These are phyloP conservation scores for Pseudoips prasinana DNA, from an alignment of 2,888 invertebrate genomes.

Conservation along the genomic window DNA sequence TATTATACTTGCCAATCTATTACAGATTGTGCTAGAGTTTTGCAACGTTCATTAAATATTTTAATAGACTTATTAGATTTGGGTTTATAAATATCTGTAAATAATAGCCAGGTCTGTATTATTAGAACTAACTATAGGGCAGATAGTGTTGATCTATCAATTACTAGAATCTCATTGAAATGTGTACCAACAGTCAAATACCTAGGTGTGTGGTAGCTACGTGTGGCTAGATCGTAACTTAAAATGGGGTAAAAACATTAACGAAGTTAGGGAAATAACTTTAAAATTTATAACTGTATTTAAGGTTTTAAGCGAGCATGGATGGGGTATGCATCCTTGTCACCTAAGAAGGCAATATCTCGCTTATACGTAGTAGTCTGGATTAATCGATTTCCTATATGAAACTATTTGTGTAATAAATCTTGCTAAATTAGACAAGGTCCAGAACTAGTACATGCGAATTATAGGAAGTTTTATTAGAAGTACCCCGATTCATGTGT, in stretches of 20 bases:
- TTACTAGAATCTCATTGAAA: slow-evolving; percentile 2
- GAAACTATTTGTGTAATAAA: not conserved
- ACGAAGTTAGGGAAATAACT: not conserved
- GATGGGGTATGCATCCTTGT: not conserved
- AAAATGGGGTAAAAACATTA: not conserved
- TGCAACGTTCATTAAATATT: not conserved
- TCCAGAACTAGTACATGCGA: not conserved
- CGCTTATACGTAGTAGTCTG: not conserved
- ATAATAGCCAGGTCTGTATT: too few relatives aligned
- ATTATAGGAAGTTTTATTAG: slow-evolving; percentile 1
- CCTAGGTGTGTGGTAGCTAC: not conserved
- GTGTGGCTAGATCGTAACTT: not conserved
- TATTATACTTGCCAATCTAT: too few relatives aligned
- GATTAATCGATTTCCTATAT: not conserved
- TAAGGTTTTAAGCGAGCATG: not conserved
- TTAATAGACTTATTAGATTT: not conserved
- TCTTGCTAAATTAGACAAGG: not conserved
- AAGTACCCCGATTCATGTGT: slow-evolving; percentile 2
- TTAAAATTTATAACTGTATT: not conserved
- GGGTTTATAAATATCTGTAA: not conserved
- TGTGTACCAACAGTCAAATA: not conserved
- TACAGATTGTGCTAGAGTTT: too few relatives aligned
- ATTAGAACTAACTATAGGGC: too few relatives aligned
- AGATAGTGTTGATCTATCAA: not conserved
- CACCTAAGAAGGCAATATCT: not conserved